A percentile compares a stretch with the other conserved stretches of the same genome.
phyloP scores from a whole-genome alignment of 2,113 vertebrate genomes.

The Aptenodytes forsteri region DNA sequence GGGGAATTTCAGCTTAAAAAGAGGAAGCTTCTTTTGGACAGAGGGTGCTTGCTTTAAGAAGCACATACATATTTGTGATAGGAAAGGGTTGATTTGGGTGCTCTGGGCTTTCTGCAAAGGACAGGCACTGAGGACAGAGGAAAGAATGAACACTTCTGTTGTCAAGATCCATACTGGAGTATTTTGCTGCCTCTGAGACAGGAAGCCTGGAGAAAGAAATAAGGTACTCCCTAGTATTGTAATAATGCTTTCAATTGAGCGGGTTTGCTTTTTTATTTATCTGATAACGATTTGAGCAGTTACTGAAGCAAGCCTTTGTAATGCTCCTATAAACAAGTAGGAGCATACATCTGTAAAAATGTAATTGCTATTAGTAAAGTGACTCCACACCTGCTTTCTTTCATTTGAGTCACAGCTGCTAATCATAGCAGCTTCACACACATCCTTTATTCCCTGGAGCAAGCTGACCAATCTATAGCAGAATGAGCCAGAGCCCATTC shows the following conservation, averaged over 20 bases:
- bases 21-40: conserved; percentile 26
- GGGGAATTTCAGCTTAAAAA: conserved; percentile 47
- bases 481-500: background rate
- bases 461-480: background rate
- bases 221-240: background rate
- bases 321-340: background rate
- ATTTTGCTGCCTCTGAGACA: background rate
- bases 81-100: background rate
- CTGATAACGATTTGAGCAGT: background rate
- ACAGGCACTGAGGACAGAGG: background rate
- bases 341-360: background rate
- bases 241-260: background rate
- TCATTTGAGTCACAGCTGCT: background rate
- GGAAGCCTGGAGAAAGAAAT: background rate
- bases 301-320: background rate
- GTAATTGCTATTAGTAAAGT: background rate
- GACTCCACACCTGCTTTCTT: background rate
- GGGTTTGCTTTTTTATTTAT: background rate
- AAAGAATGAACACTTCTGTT: background rate
- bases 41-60: background rate
- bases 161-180: background rate
- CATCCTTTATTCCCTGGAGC: background rate
- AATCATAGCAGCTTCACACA: background rate
- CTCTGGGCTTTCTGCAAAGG: background rate
- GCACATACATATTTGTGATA: background rate